Evolutionary conservation across 2,888 invertebrate genomes (phyloP).

Genomic region (Odontothrips loti): DNA sequence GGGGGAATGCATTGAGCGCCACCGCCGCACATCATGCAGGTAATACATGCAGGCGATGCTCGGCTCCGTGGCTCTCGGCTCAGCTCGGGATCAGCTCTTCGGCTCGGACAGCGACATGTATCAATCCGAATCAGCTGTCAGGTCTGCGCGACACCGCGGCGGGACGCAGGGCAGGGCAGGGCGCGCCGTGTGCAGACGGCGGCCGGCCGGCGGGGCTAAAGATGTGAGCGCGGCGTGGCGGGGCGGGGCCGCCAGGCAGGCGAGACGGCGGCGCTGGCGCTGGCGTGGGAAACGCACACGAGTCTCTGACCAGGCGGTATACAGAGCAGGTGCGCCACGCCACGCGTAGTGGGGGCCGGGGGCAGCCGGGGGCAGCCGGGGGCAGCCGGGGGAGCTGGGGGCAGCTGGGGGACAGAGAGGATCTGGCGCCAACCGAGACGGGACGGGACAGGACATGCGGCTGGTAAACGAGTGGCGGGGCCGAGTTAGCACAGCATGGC

Average conservation of each 20-base stretch:
- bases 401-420: neutral
- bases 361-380: neutral
- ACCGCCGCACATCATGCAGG: no score
- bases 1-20: no score
- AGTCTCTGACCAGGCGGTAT: neutral
- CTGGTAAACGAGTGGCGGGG: no score
- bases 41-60: no score
- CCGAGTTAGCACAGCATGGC: neutral
- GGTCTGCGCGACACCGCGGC: neutral
- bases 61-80: no score
- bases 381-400: neutral
- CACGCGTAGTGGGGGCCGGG: neutral
- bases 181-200: neutral
- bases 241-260: neutral
- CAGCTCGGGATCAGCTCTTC: no score
- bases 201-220: neutral
- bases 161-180: neutral
- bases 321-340: neutral
- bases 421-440: neutral
- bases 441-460: neutral
- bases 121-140: conserved; percentile 2
- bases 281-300: conserved; percentile 1
- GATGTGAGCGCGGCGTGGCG: neutral
- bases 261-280: neutral
- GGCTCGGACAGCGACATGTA: neutral